Conservation (phyloP, 2,113 vertebrate species). For the Pygathrix nemaeus region DNA sequence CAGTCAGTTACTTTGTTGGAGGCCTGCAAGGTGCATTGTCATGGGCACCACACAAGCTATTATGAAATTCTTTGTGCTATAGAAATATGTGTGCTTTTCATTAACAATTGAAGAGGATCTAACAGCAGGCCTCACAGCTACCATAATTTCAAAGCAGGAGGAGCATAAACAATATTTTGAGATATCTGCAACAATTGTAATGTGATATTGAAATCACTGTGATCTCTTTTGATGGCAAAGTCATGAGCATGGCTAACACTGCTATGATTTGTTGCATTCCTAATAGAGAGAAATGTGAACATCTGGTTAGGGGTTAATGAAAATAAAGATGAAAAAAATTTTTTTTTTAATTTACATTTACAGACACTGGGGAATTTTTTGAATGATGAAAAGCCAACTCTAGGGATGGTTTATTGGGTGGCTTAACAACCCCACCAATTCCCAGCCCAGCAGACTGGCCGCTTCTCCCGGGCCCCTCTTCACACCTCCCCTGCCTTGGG, state of each 20-base stretch:
- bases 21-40: background rate
- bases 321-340: background rate
- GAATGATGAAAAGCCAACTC: background rate
- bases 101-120: background rate
- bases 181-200: background rate
- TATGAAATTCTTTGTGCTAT: background rate
- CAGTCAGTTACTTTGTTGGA: background rate
- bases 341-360: background rate
- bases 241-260: background rate
- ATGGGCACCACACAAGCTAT: accelerated
- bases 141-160: background rate
- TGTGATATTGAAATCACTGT: background rate
- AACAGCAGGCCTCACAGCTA: background rate
- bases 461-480: background rate
- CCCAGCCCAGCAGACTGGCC: background rate
- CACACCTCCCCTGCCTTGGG: background rate
- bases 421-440: background rate
- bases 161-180: background rate
- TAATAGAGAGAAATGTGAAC: background rate
- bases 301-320: background rate
- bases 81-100: background rate
- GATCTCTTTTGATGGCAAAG: background rate
- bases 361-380: background rate
- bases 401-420: background rate
- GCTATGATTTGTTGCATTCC: background rate